Evolutionary conservation across 92 coral and sea anemone genomes (phyloP), one percentile per base, ranked within the genome.

Genomic region (Desmophyllum pertusum): DNA sequence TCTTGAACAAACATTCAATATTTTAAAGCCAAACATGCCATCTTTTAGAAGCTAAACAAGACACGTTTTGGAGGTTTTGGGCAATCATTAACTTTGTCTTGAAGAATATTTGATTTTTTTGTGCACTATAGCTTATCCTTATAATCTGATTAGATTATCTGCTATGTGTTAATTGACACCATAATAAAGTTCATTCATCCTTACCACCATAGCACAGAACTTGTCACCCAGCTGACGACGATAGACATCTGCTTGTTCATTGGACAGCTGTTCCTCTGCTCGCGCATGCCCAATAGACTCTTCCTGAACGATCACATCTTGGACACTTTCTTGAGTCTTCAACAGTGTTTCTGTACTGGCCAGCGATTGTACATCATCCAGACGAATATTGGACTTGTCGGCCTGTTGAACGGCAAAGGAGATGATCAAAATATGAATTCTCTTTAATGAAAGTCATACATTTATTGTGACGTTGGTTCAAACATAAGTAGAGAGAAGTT

Each of bases 151-250:
- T n/a, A n/a, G n/a, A n/a, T n/a, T n/a, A n/a, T n/a, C n/a, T n/a
- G n/a, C n/a, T n/a, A n/a, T n/a, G n/a, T n/a, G n/a, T n/a, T n/a
- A n/a, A n/a, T n/a, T n/a, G n/a, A n/a, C n/a, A n/a, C n/a, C n/a
- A n/a, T n/a, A n/a, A n/a, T n/a, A n/a, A n/a, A n/a, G n/a, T n/a
- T n/a, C n/a, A n/a, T n/a, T 19, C 35, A 52, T 59, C 64, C 98
- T 83, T 90, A 97, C 99, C 91, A 97, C 90, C 52, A 93, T 92
- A 29, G 94, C 86, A 43, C 97, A 94, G 83, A 97, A 92, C 79
- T 90, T 90, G 86, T 96, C 99, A 21, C 99, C 99, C 92, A 97
- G 80, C 51, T 86, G 94, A 55, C 95, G 88, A 23, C 88, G 84
- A 70, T 90, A 91, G 13, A 92, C 70, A 4, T 81, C 86, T 0